Evolutionary conservation across 1,140 invertebrate genomes (phyloP).

Genomic region (Bombyx mori): DNA sequence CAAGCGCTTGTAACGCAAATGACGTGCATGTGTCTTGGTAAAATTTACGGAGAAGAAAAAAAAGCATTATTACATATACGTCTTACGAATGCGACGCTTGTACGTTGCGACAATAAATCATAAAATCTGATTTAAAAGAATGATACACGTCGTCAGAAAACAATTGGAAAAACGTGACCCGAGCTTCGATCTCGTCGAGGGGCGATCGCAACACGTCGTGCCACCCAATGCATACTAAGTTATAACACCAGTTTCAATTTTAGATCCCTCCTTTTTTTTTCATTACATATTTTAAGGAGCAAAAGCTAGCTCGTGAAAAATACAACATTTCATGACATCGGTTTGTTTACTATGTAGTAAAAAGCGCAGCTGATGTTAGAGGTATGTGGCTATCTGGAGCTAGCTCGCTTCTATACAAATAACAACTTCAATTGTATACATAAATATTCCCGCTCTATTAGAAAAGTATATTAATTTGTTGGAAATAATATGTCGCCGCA

Average conservation of each 20-base stretch:
- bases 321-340: no score
- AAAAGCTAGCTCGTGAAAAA: no score
- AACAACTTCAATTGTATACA: no score
- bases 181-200: constrained; percentile 40
- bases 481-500: no score
- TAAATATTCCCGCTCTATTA: no score
- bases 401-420: no score
- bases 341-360: no score
- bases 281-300: constrained; percentile 21
- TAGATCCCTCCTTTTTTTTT: constrained; percentile 37
- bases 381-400: no score
- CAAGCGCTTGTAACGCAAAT: constrained; percentile 41
- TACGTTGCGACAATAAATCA: constrained; percentile 49
- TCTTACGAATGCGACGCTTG: constrained; percentile 12
- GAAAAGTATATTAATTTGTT: no score
- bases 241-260: constrained; percentile 61
- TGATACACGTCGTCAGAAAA: constrained; percentile 69
- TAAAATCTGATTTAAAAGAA: constrained; percentile 63
- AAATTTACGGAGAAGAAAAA: no score
- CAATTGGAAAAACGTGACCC: constrained; percentile 65
- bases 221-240: constrained; percentile 68
- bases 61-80: neutral
- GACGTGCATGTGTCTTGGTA: constrained; percentile 42
- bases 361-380: no score
- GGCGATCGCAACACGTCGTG: constrained; percentile 52